These are phyloP conservation scores for Pipistrellus pygmaeus DNA, from an alignment of 2,797 vertebrate species.

Conservation along the genomic window DNA sequence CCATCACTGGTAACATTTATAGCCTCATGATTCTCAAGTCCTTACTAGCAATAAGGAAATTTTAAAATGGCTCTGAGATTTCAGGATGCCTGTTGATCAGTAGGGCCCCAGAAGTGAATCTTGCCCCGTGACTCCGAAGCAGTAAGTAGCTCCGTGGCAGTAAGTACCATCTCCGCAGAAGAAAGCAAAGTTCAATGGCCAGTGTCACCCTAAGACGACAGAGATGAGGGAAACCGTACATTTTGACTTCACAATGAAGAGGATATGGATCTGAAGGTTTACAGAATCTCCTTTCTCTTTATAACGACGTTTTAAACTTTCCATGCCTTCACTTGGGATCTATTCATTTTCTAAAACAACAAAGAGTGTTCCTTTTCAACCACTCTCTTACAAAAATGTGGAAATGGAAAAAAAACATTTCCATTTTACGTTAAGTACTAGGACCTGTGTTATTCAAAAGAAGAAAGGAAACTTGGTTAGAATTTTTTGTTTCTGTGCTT, in stretches of 20 bases:
- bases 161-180: neutral
- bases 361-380: conserved; percentile 75
- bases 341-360: conserved; percentile 74
- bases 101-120: neutral
- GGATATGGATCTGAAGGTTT: neutral
- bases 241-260: neutral
- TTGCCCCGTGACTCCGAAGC: neutral
- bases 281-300: conserved; percentile 12
- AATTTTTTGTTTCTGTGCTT: conserved; percentile 13
- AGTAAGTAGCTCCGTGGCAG: neutral
- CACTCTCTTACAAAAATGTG: conserved; percentile 40
- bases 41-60: neutral
- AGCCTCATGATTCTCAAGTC: neutral
- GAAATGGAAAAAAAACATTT: conserved; percentile 60
- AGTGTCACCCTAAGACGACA: neutral
- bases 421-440: conserved; percentile 35
- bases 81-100: neutral
- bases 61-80: conserved; percentile 1
- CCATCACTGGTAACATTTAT: neutral
- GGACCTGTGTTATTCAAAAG: neutral
- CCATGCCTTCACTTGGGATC: conserved; percentile 71
- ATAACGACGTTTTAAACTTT: conserved; percentile 74
- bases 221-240: neutral
- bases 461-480: neutral
- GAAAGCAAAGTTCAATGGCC: neutral